phyloP scores from a whole-genome alignment of 1,140 invertebrate species.

The Lycorma delicatula region DNA sequence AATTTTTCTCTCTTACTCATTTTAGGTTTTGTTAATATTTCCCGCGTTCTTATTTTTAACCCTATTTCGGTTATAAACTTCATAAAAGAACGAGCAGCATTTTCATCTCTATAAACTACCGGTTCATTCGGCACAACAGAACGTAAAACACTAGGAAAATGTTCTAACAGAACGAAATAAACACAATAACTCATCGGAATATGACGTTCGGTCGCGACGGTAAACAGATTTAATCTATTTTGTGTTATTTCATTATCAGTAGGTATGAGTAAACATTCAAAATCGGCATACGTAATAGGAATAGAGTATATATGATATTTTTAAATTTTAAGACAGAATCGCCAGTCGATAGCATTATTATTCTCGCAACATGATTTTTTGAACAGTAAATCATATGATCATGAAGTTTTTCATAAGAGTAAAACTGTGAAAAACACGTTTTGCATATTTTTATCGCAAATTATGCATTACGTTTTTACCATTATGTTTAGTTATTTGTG shows the following conservation, averaged over 20 bases:
- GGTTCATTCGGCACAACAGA: neutral
- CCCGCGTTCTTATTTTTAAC: neutral
- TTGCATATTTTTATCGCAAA: no score
- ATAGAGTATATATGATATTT: neutral
- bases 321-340: constrained; percentile 2
- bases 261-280: neutral
- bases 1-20: neutral
- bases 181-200: neutral
- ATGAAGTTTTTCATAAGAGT: neutral
- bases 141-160: neutral
- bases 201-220: neutral
- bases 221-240: no score
- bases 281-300: constrained; percentile 1
- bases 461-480: no score
- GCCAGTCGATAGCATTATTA: neutral
- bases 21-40: neutral
- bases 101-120: neutral
- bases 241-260: neutral
- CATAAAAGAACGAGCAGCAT: neutral
- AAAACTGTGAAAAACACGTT: neutral
- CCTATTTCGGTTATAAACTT: neutral
- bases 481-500: no score
- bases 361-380: neutral
- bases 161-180: neutral
- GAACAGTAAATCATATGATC: neutral